phyloP scores from a whole-genome alignment of 2,113 vertebrate genomes.

The Menura novaehollandiae region DNA sequence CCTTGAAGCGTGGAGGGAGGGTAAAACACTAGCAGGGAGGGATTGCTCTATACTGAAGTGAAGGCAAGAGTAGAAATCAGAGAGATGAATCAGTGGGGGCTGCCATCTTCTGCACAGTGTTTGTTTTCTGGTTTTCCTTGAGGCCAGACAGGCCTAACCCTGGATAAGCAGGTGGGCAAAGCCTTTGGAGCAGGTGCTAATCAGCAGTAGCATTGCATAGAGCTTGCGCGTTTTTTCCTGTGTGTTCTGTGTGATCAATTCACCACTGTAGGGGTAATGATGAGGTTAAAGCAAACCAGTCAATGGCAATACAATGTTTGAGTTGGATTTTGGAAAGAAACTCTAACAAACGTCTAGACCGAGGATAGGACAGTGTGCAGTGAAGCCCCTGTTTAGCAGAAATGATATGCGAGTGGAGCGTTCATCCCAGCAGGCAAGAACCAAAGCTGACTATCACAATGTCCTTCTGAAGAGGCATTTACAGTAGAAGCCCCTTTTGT shows the following conservation, averaged over 20 bases:
- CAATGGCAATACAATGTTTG: not conserved
- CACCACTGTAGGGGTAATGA: not conserved
- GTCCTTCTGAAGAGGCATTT: not conserved
- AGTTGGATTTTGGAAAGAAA: not conserved
- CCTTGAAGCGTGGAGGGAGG: not conserved
- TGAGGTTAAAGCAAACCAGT: not conserved
- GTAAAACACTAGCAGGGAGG: rapidly evolving
- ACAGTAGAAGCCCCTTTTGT: not conserved
- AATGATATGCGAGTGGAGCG: not conserved
- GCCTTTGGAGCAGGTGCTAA: not conserved
- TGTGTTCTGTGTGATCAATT: not conserved
- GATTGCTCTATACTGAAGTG: not conserved
- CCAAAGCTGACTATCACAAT: not conserved
- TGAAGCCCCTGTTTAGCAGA: not conserved
- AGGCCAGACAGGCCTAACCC: not conserved
- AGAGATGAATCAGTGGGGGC: not conserved
- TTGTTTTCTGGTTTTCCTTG: not conserved
- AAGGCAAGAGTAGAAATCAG: not conserved
- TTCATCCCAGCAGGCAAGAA: not conserved
- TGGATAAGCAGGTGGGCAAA: not conserved
- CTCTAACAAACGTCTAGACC: not conserved
- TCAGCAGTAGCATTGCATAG: not conserved
- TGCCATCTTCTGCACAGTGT: not conserved
- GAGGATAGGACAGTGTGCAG: not conserved
- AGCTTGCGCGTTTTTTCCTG: not conserved